Base-by-base conservation (phyloP, 2,888 invertebrate genomes). In the Venusia cambrica region DNA sequence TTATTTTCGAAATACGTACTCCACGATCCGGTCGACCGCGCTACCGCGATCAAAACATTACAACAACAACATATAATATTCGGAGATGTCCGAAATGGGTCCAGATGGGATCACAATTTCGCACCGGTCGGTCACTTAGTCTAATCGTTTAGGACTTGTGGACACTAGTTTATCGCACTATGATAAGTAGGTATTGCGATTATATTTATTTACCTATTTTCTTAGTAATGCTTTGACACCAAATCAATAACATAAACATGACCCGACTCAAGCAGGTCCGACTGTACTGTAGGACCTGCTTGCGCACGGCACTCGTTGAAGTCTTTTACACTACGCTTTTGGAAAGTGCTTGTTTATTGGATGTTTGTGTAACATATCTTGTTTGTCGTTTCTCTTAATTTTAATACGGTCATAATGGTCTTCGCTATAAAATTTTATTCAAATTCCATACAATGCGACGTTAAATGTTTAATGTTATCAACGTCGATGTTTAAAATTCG, bases 1-100 rank as follows among this genome's bases (percentile, higher is more conserved):
- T 85, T 85, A 83, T 85, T 84, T 81, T 80, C 78, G 81, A 81
- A 81, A 83, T 83, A 83, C 81, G 80, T 80, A 81, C 79, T 73
- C 79, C 72, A 68, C 74, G 72, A 81, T 80, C 83, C 80, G 81
- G 74, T 80, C 76, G 76, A 72, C 71, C 73, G 77, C 66, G 80
- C 74, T 74, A 77, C 64, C 69, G 68, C 73, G 73, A 83, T 81
- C 83, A 83, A 83, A 85, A 85, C 81, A 84, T 76, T 75, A 75
- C 76, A 79, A 79, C 74, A 77, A 77, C 75, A 76, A 73, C 73
- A 71, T 66, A 70, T 66, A 66, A 61, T 44, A 63, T 68, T 69
- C 57, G 68, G 61, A 56, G 64, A 61, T 62, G 60, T 56, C 55
- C 48, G 51, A 52, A 57, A 51, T 47, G 44, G 52, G 56, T 54